Percentiles rank a stretch among this genome's conserved stretches.
Conservation (phyloP, 2,113 vertebrate species). For the Malaclemys terrapin region DNA sequence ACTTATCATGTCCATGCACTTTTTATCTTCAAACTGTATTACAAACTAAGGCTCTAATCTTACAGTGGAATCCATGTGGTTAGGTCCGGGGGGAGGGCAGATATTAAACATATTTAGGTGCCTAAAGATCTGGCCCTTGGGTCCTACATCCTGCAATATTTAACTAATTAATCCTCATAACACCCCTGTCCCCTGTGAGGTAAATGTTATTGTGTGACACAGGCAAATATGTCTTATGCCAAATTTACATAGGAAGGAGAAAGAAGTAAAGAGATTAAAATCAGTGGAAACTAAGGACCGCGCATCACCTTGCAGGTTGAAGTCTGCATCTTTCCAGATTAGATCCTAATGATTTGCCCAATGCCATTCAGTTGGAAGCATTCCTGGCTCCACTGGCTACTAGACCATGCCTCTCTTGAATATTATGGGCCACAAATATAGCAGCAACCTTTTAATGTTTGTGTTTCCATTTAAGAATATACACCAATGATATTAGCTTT, state of each 20-base stretch:
- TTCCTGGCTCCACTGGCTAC: constrained; percentile 9
- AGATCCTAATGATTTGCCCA: neutral
- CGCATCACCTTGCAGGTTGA: neutral
- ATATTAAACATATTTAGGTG: neutral
- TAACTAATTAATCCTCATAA: constrained; percentile 46
- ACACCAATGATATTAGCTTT: too few relatives aligned
- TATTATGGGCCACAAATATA: neutral
- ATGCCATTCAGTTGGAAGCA: neutral
- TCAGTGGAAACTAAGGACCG: neutral
- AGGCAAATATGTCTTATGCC: neutral
- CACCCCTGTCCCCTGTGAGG: neutral
- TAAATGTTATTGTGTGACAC: neutral
- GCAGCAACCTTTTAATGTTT: neutral
- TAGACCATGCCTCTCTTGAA: neutral
- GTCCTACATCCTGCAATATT: neutral
- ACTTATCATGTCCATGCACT: constrained; percentile 28
- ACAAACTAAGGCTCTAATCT: neutral
- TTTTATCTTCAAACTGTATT: constrained; percentile 20
- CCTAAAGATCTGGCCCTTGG: neutral
- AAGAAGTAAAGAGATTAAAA: constrained; percentile 17
- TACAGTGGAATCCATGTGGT: neutral
- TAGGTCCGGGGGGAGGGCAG: neutral
- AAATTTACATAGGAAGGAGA: constrained; percentile 20
- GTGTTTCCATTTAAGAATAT: neutral
- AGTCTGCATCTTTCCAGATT: constrained; percentile 4